Evolutionary conservation across 2,888 invertebrate species (phyloP).

Genomic region (Escarpia spicata): DNA sequence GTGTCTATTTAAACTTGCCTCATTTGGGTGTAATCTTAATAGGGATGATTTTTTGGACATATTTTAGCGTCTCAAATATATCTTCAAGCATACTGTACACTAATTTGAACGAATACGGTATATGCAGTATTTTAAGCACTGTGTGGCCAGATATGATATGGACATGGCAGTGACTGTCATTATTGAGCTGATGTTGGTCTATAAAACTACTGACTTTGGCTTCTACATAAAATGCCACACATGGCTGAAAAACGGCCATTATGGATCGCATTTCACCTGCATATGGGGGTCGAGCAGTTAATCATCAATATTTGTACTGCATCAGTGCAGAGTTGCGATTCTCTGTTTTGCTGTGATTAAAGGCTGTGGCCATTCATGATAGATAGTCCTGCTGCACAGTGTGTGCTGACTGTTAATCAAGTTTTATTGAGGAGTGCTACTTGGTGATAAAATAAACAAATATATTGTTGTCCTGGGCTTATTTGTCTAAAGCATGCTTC

Average conservation of each 20-base stretch:
- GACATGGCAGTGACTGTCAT: neutral
- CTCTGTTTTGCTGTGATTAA: neutral
- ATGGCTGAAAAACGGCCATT: neutral
- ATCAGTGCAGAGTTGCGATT: neutral
- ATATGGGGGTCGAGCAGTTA: neutral
- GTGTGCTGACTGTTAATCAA: neutral
- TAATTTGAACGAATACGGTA: no score
- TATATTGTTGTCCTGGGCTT: neutral
- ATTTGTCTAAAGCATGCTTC: neutral
- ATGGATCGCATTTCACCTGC: neutral
- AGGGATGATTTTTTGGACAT: no score
- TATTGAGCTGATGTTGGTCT: neutral
- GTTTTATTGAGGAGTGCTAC: neutral
- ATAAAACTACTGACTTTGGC: neutral
- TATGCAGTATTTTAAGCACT: neutral
- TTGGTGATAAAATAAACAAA: neutral
- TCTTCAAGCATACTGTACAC: no score
- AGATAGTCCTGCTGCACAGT: neutral
- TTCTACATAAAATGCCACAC: neutral
- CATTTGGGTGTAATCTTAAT: no score
- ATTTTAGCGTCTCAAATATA: no score
- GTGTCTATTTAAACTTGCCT: no score
- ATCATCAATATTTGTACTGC: slow-evolving; percentile 1
- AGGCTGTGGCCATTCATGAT: neutral
- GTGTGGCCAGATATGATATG: neutral